Evolutionary conservation across 2,888 invertebrate species (phyloP), one percentile per base, ranked within the genome.

Genomic region (Epinotia ramella): DNA sequence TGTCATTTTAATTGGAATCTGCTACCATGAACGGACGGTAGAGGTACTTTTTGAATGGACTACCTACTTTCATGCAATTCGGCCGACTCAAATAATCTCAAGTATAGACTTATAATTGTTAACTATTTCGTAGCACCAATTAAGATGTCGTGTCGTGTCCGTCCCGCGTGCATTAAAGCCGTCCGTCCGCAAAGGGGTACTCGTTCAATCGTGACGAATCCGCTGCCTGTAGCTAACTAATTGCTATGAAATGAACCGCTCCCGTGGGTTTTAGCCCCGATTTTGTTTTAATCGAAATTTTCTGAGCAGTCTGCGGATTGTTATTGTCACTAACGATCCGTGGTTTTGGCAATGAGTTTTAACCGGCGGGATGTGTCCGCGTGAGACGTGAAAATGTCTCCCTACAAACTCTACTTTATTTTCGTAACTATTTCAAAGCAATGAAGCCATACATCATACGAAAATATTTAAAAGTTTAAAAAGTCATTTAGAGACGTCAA

Each of bases 241-340:
- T 94, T 94, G 93, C 93, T 91, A 91, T 91, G 90, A 93, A 94
- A 94, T 93, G 87, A 93, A 94, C 87, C 87, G 85, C 88, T 84
- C 94, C 88, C 89, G 76, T 77, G 94, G 89, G 94, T 90, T 81
- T 83, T 77, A 81, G 81, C 86, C 88, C 88, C 85, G 89, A 90
- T 91, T 92, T 92, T 90, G 90, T 93, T 92, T 90, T 87, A 91
- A 89, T 89, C 88, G 87, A 90, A 91, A 91, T 89, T 87, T 88
- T 88, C 88, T 84, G 83, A 82, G 81, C 80, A 56, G 60, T 49
- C 68, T 71, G 69, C 6, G 69, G 69, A 68, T 68, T 73, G 69
- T 69, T 64, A 65, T 13, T 44, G 28, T 60, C 46, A 59, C 20
- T 57, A 68, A 68, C 40, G 57, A 68, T 59, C 53, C 44, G 67